Evolutionary conservation across 1,140 invertebrate species (phyloP).

Genomic region (Schlechtendalia chinensis): DNA sequence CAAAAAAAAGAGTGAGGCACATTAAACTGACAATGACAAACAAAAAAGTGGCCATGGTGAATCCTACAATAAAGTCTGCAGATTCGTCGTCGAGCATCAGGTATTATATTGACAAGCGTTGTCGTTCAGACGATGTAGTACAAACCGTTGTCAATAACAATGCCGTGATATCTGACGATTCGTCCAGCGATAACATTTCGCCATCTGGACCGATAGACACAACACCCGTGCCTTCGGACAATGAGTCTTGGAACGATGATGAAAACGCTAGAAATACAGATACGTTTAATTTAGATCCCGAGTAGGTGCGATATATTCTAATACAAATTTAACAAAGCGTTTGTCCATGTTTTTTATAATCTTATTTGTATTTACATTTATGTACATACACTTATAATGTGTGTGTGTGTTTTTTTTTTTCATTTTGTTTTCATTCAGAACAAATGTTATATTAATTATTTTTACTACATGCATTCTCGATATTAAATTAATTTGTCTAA

Average conservation of each 20-base stretch:
- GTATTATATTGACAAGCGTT: constrained; percentile 5
- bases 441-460: constrained; percentile 16
- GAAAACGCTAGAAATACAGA: background rate
- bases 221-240: constrained; percentile 30
- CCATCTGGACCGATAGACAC: constrained; percentile 15
- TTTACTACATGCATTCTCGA: background rate
- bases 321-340: background rate
- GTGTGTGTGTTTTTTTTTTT: background rate
- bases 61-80: background rate
- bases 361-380: background rate
- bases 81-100: background rate
- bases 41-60: background rate
- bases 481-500: constrained; percentile 5
- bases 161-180: background rate
- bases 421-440: background rate
- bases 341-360: background rate
- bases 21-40: constrained; percentile 5
- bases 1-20: background rate
- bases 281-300: background rate
- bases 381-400: background rate
- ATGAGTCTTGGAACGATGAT: constrained; percentile 17
- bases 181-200: background rate
- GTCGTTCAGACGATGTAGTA: too few relatives aligned
- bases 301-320: background rate
- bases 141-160: background rate